Evolutionary conservation across 2,888 invertebrate genomes (phyloP).

Genomic region (Atherix ibis): DNA sequence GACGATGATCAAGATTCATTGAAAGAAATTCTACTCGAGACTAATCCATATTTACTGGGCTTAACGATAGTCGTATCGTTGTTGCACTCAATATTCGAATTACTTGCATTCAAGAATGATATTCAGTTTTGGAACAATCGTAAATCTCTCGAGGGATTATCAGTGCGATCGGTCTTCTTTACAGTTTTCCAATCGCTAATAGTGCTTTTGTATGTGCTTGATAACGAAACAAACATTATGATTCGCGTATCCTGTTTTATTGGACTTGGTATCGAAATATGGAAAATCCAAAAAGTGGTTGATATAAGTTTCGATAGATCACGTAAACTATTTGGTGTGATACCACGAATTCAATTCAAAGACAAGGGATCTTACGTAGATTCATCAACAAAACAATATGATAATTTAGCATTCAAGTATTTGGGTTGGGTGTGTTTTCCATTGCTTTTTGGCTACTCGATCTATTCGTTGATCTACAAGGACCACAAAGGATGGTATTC

Average conservation of each 20-base stretch:
- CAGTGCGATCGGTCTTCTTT: constrained; percentile 95
- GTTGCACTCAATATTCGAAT: constrained; percentile 93
- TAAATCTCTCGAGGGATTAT: constrained; percentile 90
- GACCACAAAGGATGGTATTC: constrained; percentile 99
- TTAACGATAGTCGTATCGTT: constrained; percentile 85
- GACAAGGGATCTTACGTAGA: constrained; percentile 96
- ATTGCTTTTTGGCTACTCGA: constrained; percentile 77
- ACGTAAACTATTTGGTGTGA: constrained; percentile 53
- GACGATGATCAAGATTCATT: constrained; percentile 80
- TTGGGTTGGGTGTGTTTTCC: constrained; percentile 94
- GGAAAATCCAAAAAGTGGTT: constrained; percentile 97
- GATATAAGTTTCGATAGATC: constrained; percentile 67
- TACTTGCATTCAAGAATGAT: constrained; percentile 98
- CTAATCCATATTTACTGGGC: constrained; percentile 86
- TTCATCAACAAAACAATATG: constrained; percentile 86
- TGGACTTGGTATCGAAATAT: constrained; percentile 89
- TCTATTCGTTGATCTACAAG: constrained; percentile 86
- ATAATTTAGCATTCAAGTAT: constrained; percentile 90
- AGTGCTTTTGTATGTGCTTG: constrained; percentile 89
- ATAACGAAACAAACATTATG: constrained; percentile 96
- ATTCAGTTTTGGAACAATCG: constrained; percentile 99
- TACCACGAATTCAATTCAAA: constrained; percentile 65
- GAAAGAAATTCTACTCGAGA: constrained; percentile 89
- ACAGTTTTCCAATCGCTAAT: constrained; percentile 94
- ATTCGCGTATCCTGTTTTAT: constrained; percentile 88